These are phyloP conservation scores for Ferdinandea cuprea DNA, from an alignment of 2,888 invertebrate genomes.

Conservation along the genomic window DNA sequence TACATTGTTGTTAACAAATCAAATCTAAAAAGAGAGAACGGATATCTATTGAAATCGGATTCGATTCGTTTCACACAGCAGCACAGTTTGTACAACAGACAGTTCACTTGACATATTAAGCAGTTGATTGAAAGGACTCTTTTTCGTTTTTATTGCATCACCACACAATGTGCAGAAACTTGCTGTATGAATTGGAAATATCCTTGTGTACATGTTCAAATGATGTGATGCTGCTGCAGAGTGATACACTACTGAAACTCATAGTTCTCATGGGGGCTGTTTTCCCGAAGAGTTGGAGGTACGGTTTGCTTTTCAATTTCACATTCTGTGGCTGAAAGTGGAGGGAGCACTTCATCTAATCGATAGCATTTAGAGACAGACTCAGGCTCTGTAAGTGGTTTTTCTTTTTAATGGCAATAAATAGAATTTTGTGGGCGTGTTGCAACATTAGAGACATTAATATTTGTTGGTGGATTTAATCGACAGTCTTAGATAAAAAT, in stretches of 20 bases:
- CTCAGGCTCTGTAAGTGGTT: slow-evolving; percentile 23
- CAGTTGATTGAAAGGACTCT: slow-evolving; percentile 64
- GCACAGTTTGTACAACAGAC: slow-evolving; percentile 15
- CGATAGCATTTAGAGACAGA: slow-evolving; percentile 43
- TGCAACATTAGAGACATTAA: neutral
- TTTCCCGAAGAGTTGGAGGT: slow-evolving; percentile 31
- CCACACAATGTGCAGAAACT: slow-evolving; percentile 10
- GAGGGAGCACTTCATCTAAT: slow-evolving; percentile 26
- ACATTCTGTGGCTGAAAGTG: neutral
- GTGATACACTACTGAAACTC: neutral
- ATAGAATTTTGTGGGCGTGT: neutral
- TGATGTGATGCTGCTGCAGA: neutral
- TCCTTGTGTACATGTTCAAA: slow-evolving; percentile 2
- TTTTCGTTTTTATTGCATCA: slow-evolving; percentile 54
- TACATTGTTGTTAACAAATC: slow-evolving; percentile 30
- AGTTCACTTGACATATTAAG: slow-evolving; percentile 70
- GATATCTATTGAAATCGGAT: slow-evolving; percentile 61
- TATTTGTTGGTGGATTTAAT: no score
- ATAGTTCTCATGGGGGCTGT: slow-evolving; percentile 34
- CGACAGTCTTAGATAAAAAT: no score
- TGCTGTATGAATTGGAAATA: slow-evolving; percentile 5
- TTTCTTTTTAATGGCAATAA: neutral
- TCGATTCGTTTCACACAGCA: slow-evolving; percentile 29
- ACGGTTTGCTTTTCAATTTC: slow-evolving; percentile 29
- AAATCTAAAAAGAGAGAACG: neutral